These are phyloP conservation scores for Amphipoea lucens DNA, from an alignment of 2,888 invertebrate species.

Conservation along the genomic window DNA sequence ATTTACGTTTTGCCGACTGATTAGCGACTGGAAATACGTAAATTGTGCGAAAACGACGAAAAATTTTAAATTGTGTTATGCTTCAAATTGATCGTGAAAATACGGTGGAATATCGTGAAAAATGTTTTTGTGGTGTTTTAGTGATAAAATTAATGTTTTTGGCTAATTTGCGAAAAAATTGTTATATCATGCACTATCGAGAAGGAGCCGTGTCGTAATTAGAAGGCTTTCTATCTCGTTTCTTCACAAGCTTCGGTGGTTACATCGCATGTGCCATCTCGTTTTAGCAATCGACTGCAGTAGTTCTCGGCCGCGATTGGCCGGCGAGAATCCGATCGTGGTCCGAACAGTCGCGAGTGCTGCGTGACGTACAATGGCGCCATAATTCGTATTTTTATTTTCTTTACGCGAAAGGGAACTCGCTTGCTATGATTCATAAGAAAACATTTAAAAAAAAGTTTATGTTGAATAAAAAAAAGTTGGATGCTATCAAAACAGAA, in stretches of 20 bases:
- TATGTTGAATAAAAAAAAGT: background rate
- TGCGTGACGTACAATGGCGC: constrained; percentile 65
- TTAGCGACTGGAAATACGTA: constrained; percentile 70
- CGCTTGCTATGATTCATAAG: background rate
- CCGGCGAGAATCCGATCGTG: constrained; percentile 55
- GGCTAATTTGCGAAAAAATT: constrained; percentile 77
- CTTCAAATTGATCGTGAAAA: constrained; percentile 77
- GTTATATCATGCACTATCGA: constrained; percentile 81
- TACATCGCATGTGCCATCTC: constrained; percentile 67
- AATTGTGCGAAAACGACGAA: constrained; percentile 76
- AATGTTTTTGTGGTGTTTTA: constrained; percentile 78
- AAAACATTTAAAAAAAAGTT: background rate
- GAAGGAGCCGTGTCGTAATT: constrained; percentile 81
- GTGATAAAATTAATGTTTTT: constrained; percentile 80
- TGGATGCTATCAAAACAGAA: background rate
- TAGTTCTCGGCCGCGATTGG: constrained; percentile 68
- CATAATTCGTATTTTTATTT: constrained; percentile 49
- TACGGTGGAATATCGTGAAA: constrained; percentile 77
- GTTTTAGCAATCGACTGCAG: constrained; percentile 69
- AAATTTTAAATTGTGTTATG: constrained; percentile 74
- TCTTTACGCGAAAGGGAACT: background rate
- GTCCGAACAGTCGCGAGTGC: constrained; percentile 60
- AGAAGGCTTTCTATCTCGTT: constrained; percentile 75
- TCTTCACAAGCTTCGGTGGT: constrained; percentile 54
- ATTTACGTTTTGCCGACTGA: constrained; percentile 77